phyloP scores from a whole-genome alignment of 1,140 invertebrate genomes.

The Hylaeus volcanicus region DNA sequence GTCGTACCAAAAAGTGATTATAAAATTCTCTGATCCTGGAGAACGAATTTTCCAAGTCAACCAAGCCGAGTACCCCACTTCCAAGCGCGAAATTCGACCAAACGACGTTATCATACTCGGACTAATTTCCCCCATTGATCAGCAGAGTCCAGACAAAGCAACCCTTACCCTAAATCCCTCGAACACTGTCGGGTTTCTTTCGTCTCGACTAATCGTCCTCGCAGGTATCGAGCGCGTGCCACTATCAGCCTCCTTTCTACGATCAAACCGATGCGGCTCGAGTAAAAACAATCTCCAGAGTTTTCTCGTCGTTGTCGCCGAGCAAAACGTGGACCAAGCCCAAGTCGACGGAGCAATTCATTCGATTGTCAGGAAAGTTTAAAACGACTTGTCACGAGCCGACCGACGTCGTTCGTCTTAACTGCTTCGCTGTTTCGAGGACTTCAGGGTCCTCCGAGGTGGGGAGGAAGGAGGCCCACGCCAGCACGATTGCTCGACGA shows the following conservation, averaged over 20 bases:
- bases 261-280: neutral
- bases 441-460: constrained; percentile 15
- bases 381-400: constrained; percentile 54
- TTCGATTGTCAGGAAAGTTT: constrained; percentile 58
- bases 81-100: too few species aligned
- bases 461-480: constrained; percentile 22
- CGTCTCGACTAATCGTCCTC: neutral
- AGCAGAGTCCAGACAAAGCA: neutral
- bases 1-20: too few species aligned
- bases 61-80: too few species aligned
- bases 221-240: neutral
- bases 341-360: constrained; percentile 24
- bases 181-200: neutral
- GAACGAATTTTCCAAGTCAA: too few species aligned
- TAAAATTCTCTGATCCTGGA: too few species aligned
- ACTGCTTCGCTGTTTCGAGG: constrained; percentile 49
- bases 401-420: constrained; percentile 36
- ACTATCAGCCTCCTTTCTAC: neutral
- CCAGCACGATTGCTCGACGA: constrained; percentile 16
- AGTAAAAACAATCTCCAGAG: constrained; percentile 28
- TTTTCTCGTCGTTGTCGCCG: constrained; percentile 25
- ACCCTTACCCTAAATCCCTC: neutral
- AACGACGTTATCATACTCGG: too few species aligned
- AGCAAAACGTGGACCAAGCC: neutral
- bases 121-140: too few species aligned